Evolutionary conservation across 2,888 invertebrate genomes (phyloP), one percentile per base, ranked within the genome.

Genomic region (Taenaris catops): DNA sequence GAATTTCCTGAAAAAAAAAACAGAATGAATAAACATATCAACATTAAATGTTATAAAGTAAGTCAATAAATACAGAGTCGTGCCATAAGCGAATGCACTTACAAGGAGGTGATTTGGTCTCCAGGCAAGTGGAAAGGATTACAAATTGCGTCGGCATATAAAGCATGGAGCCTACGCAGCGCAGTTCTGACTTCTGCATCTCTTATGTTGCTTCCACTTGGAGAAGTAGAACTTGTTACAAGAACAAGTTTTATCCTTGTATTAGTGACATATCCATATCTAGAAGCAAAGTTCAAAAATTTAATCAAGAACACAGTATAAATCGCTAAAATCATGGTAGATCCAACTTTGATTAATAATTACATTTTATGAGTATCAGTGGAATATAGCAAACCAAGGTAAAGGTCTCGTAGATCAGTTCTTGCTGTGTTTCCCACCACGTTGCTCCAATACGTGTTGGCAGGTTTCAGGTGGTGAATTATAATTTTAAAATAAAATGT

Each of bases 351-450:
- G n/a, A n/a, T n/a, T 14, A 8, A 10, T 6, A 27, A 71, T 60
- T 90, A 97, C 97, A 98, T 96, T 91, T 97, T 97, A 76, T 97
- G 96, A 48, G 96, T 96, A 84, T 98, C 98, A 3, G 97, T 95
- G 0, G 97, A 95, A 75, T 96, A 96, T 3, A 98, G 88, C 46
- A 96, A 83, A 11, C 98, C 98, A 37, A 98, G 87, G 70, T 97
- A 98, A 1, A 97, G 88, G 69, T 98, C 98, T 45, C 96, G 88
- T 18, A 94, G 86, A 66, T 98, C 97, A 39, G 92, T 91, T 2
- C 84, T 64, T 0, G 83, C 57, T n/a, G n/a, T n/a, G n/a, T n/a
- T n/a, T n/a, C n/a, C n/a, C n/a, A n/a, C n/a, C n/a, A n/a, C n/a
- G n/a, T n/a, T n/a, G n/a, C n/a, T n/a, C 5, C 5, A 3, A 4